These are phyloP conservation scores for Girardia tigrina DNA, from an alignment of 2,888 invertebrate genomes.

Conservation along the genomic window DNA sequence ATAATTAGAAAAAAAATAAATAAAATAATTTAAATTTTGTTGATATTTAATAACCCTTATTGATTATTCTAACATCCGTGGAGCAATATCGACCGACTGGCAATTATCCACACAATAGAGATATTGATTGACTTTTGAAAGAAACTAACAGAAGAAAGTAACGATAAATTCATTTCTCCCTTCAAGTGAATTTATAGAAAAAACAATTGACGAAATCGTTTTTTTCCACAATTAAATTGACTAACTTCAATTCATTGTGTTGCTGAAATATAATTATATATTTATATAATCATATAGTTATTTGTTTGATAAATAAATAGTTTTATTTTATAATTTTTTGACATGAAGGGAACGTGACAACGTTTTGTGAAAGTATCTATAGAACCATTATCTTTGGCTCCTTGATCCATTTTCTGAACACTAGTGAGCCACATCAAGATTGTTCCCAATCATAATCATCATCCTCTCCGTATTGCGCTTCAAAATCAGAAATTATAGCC, in stretches of 20 bases:
- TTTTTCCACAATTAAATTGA: not conserved
- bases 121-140: not conserved
- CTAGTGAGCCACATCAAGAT: no score
- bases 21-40: not conserved
- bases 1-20: conserved; percentile 23
- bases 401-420: no score
- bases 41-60: not conserved
- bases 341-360: no score
- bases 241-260: not conserved
- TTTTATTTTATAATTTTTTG: no score
- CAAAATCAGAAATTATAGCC: no score
- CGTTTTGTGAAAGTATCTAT: no score
- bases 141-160: not conserved
- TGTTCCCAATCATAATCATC: no score
- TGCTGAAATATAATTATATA: no score
- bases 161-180: conserved; percentile 16
- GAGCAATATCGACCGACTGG: conserved; percentile 9
- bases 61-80: not conserved
- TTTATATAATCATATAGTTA: no score
- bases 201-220: conserved; percentile 16
- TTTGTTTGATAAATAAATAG: no score
- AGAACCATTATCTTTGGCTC: no score
- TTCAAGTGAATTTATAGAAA: conserved; percentile 1
- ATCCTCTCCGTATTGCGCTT: no score
- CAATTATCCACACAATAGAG: conserved; percentile 17